Evolutionary conservation across 2,113 vertebrate genomes (phyloP).

Genomic region (Pipra filicauda): DNA sequence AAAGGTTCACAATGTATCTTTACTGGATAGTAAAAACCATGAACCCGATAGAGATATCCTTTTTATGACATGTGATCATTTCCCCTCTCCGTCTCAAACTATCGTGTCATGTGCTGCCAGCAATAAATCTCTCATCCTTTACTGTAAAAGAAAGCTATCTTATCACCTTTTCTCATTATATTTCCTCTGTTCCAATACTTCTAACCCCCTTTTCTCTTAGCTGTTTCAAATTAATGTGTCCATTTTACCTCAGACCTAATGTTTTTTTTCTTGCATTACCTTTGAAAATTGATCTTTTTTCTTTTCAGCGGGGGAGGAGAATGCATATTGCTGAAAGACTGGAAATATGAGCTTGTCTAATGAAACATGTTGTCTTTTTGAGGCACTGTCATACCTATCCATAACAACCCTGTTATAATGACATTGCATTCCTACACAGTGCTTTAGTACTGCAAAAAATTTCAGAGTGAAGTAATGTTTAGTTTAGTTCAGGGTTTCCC

Average conservation of each 20-base stretch:
- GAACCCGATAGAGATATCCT: background rate
- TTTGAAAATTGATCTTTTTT: background rate
- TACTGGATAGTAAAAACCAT: conserved; percentile 16
- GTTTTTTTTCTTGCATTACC: background rate
- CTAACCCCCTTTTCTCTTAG: background rate
- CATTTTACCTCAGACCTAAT: background rate
- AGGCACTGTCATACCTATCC: background rate
- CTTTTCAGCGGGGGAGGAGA: background rate
- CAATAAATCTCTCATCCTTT: background rate
- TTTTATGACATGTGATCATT: background rate
- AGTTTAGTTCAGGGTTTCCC: background rate
- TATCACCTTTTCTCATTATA: background rate
- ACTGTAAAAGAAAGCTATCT: background rate
- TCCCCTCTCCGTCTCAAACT: background rate
- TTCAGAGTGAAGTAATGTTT: background rate
- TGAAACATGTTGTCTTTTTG: background rate
- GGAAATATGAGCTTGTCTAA: background rate
- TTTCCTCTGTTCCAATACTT: background rate
- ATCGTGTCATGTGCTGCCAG: background rate
- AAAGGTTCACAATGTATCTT: conserved; percentile 10
- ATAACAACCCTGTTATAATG: background rate
- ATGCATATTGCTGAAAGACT: background rate
- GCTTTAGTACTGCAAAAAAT: background rate
- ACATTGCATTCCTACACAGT: background rate
- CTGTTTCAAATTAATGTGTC: background rate